These are phyloP conservation scores for Augiades crinisus DNA, from an alignment of 2,888 invertebrate genomes.

Conservation along the genomic window DNA sequence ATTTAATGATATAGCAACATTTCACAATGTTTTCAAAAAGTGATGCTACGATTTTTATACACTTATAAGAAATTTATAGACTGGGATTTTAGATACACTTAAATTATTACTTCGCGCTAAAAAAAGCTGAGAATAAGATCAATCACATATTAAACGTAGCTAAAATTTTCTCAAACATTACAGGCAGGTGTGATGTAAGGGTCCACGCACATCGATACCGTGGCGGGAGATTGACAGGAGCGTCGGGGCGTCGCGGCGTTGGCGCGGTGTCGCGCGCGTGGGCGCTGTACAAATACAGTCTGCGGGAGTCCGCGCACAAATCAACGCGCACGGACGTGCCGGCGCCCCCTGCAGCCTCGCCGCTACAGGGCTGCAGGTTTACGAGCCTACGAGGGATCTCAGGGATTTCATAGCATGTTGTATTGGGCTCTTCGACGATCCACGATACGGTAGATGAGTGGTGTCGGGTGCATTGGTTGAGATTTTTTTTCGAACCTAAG, in stretches of 20 bases:
- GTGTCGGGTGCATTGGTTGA: too few relatives aligned
- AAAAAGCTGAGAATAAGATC: too few relatives aligned
- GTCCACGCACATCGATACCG: background rate
- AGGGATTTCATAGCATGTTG: too few relatives aligned
- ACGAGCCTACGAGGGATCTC: background rate
- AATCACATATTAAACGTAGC: too few relatives aligned
- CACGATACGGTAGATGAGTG: too few relatives aligned
- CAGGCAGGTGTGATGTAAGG: background rate
- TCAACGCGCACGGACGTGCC: slow-evolving; percentile 64
- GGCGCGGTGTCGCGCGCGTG: slow-evolving; percentile 50
- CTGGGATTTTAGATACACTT: too few relatives aligned
- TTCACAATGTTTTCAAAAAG: slow-evolving; percentile 14
- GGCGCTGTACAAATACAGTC: slow-evolving; percentile 69
- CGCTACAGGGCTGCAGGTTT: slow-evolving; percentile 48
- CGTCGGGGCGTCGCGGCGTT: slow-evolving; percentile 32
- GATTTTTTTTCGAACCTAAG: too few relatives aligned
- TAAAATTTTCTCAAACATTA: too few relatives aligned
- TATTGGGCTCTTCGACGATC: too few relatives aligned
- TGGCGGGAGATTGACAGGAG: slow-evolving; percentile 37
- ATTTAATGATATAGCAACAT: slow-evolving; percentile 4
- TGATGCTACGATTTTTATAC: slow-evolving; percentile 5
- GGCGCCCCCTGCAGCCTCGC: slow-evolving; percentile 56
- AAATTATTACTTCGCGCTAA: too few relatives aligned
- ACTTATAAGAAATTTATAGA: too few relatives aligned
- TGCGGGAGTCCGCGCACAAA: slow-evolving; percentile 76